Evolutionary conservation across 1,140 invertebrate genomes (phyloP).

Genomic region (Radopholus similis): DNA sequence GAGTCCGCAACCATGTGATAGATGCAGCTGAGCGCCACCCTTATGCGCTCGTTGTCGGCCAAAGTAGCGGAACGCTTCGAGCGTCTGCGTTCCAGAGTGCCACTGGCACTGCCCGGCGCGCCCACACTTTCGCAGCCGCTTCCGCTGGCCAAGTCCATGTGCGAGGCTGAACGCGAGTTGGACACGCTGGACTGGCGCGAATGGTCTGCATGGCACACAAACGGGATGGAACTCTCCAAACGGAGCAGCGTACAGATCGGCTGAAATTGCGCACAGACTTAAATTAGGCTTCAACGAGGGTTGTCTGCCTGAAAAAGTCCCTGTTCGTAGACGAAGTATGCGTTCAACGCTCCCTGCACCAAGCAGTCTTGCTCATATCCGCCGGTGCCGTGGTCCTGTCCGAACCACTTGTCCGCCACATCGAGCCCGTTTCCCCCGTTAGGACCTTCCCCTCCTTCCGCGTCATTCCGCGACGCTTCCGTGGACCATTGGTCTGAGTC

Average conservation of each 20-base stretch:
- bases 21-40: conserved; percentile 45
- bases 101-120: background rate
- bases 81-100: conserved; percentile 24
- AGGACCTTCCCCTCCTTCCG: background rate
- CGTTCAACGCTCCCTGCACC: conserved; percentile 36
- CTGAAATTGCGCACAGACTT: conserved; percentile 15
- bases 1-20: conserved; percentile 50
- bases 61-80: conserved; percentile 41
- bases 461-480: conserved; percentile 1
- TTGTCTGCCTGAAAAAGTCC: conserved; percentile 51
- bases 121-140: background rate
- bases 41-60: conserved; percentile 55
- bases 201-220: conserved; percentile 26
- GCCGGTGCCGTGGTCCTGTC: conserved; percentile 38
- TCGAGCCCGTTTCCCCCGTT: background rate
- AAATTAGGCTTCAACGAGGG: background rate
- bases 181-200: conserved; percentile 30
- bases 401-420: background rate
- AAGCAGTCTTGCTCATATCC: conserved; percentile 48
- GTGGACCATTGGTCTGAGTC: conserved; percentile 20
- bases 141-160: conserved; percentile 38
- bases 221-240: conserved; percentile 40
- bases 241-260: conserved; percentile 40
- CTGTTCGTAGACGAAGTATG: conserved; percentile 44
- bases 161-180: conserved; percentile 44